A percentile compares a stretch with the other conserved stretches of the same genome.
phyloP scores from a whole-genome alignment of 2,797 vertebrate species.

The Periophthalmus magnuspinnatus region DNA sequence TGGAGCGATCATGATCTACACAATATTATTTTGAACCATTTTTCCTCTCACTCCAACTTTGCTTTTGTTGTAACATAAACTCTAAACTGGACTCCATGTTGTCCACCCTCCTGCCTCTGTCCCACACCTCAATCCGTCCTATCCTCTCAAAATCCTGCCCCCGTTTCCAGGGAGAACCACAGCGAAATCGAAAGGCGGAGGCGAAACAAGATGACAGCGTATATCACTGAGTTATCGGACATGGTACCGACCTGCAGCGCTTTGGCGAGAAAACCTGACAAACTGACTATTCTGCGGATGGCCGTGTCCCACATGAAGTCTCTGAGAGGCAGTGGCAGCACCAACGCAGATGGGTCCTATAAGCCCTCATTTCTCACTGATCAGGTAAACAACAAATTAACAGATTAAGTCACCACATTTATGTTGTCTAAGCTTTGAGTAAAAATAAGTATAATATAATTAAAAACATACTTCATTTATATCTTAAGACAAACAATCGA shows the following conservation, averaged over 20 bases:
- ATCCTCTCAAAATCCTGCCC: conserved; percentile 43
- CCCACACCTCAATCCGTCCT: conserved; percentile 54
- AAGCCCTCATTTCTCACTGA: conserved; percentile 97
- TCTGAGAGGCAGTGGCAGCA: conserved; percentile 88
- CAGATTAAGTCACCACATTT: background rate
- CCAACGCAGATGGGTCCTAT: conserved; percentile 88
- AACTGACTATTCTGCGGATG: conserved; percentile 97
- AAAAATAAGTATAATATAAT: too few relatives aligned
- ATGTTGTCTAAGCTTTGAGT: background rate
- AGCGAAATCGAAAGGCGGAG: conserved; percentile 95
- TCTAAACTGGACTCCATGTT: conserved; percentile 65
- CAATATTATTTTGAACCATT: conserved; percentile 47
- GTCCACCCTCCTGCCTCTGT: conserved; percentile 54
- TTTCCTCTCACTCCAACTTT: conserved; percentile 36
- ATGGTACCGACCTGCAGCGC: conserved; percentile 98
- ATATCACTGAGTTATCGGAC: conserved; percentile 97
- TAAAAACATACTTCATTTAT: background rate
- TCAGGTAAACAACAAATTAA: conserved; percentile 78
- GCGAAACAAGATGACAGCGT: conserved; percentile 98
- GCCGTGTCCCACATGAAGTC: conserved; percentile 98
- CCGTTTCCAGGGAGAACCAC: conserved; percentile 90
- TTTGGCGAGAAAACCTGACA: conserved; percentile 97
- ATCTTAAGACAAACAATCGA: background rate
- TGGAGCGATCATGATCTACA: conserved; percentile 33
- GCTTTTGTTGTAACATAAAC: conserved; percentile 56